These are phyloP conservation scores for Spermophilus dauricus DNA, from an alignment of 2,113 vertebrate genomes.

Conservation along the genomic window DNA sequence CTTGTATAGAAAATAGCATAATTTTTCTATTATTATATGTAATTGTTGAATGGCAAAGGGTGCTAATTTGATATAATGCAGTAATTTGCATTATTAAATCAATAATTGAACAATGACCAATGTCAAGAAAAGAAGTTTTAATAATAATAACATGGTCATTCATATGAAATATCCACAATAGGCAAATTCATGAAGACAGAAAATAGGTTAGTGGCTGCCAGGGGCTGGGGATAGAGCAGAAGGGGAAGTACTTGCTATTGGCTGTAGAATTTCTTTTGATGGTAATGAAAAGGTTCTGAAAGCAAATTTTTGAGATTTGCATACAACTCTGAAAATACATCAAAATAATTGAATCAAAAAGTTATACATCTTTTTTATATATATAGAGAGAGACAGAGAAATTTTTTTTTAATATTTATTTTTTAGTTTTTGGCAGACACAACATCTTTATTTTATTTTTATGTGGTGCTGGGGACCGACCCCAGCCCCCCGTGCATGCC, in stretches of 20 bases:
- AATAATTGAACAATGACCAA: constrained; percentile 1
- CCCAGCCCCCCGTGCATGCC: too few relatives aligned
- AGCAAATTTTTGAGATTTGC: neutral
- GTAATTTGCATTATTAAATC: constrained; percentile 63
- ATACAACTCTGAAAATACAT: neutral
- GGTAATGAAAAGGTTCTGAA: neutral
- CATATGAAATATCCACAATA: neutral
- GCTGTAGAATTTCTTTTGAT: neutral
- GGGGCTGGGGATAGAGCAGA: fast-evolving
- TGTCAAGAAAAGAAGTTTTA: neutral
- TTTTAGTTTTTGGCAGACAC: too few relatives aligned
- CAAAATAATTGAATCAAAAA: neutral
- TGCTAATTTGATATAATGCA: neutral
- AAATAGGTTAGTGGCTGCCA: neutral
- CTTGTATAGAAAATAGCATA: neutral
- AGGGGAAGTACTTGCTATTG: neutral
- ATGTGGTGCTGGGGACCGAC: too few relatives aligned
- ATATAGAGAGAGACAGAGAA: too few relatives aligned
- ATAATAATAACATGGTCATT: constrained; percentile 18
- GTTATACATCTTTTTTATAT: neutral
- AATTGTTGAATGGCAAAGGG: constrained; percentile 37
- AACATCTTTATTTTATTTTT: too few relatives aligned
- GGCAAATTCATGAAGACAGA: neutral
- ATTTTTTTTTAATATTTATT: too few relatives aligned
- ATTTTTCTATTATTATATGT: neutral